Evolutionary conservation across 2,797 vertebrate genomes (phyloP).

Genomic region (Scarus forsteni): DNA sequence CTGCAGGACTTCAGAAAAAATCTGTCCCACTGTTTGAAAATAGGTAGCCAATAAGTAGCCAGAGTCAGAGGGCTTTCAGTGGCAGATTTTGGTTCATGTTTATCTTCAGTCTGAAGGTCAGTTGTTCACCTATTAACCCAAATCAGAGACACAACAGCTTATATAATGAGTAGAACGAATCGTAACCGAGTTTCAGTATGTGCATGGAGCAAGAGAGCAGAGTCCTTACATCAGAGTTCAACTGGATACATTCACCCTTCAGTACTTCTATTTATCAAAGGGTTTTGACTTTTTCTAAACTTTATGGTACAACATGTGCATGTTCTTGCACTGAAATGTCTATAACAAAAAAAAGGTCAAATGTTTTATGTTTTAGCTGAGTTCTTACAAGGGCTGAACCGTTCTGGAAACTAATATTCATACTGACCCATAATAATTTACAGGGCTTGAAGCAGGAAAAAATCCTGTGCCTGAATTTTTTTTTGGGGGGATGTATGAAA

Average conservation of each 20-base stretch:
- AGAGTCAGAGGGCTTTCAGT: not conserved
- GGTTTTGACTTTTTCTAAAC: not conserved
- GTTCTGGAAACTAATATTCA: too few species aligned
- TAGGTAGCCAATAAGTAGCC: conserved; percentile 8
- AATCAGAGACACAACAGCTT: not conserved
- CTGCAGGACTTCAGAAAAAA: not conserved
- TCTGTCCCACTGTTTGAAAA: not conserved
- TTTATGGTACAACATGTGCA: too few species aligned
- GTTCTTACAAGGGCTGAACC: too few species aligned
- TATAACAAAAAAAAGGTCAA: too few species aligned
- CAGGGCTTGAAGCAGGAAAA: too few species aligned
- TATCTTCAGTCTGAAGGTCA: conserved; percentile 56
- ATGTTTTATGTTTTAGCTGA: too few species aligned
- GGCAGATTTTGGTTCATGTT: conserved; percentile 17
- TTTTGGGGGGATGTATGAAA: too few species aligned
- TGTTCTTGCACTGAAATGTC: too few species aligned
- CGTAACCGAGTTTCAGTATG: too few species aligned
- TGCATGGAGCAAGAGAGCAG: too few species aligned
- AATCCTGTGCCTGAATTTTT: too few species aligned
- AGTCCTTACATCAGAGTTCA: not conserved
- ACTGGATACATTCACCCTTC: not conserved
- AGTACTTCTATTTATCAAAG: not conserved
- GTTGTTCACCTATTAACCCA: conserved; percentile 14
- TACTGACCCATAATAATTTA: too few species aligned
- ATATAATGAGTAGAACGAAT: not conserved